Base-by-base conservation (phyloP, 30 jellyfish, hydroid and myxozoan genomes). In the Aurelia coerulea region DNA sequence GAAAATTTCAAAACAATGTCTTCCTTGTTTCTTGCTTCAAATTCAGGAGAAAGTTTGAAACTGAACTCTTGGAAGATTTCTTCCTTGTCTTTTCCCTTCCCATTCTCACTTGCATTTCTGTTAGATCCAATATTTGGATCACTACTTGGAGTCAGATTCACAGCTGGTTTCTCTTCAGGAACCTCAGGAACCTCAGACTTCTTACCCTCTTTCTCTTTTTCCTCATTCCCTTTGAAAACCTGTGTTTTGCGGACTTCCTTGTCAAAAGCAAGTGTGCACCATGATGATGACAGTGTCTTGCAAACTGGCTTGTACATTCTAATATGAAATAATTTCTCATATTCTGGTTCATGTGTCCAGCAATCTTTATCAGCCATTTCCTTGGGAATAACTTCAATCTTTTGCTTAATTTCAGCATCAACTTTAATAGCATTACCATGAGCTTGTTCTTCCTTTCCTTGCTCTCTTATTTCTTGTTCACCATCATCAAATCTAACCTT, bases 321-420 rank as follows among this genome's bases (percentile, higher is more conserved):
- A 9, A 87, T 68, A 73, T 87, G 89, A 60, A 87, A 87, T 4
- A 75, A 11, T n/a, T 42, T 76, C 37, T 87, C 96, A 66, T 19
- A 65, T 14, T 87, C 96, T 5, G 96, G 96, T 58, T 87, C 96
- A 33, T 87, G 96, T 6, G 96, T 87, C 96, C 96, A 87, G 74
- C 88, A 77, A 3, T 34, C 86, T 76, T 87, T 87, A 7, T 87
- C 96, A 3, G 51, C 53, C 68, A 59, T 60, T 19, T 77, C 87
- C 10, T 31, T 62, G 34, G 70, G 52, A 18, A 5, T 10, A 15
- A 50, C 68, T 53, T 9, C 73, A 6, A 19, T 72, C 19, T 66
- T 63, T n/a, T 4, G 69, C 37, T 5, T n/a, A 64, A 59, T 83
- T 18, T 16, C 18, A 53, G 60, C 77, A 53, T 10, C n/a, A 18